Base-by-base conservation (phyloP, 2,113 vertebrate species). In the Saguinus imperator region DNA sequence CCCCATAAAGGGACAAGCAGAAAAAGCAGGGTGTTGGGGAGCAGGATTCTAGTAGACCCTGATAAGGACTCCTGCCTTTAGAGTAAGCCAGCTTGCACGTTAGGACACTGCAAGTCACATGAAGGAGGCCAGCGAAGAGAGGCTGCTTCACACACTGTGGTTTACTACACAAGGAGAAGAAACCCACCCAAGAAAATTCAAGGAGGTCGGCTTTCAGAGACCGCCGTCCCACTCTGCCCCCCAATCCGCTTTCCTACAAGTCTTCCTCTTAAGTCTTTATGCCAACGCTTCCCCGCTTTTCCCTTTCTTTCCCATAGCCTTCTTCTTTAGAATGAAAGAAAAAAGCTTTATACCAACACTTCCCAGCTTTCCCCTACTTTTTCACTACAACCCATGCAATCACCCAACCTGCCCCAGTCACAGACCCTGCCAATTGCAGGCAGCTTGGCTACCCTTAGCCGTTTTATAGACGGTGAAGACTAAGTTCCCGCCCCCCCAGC, bases 381-480 rank as follows among this genome's bases (percentile, higher is more conserved):
- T 29, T 8, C 2, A 5, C 6, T 1, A 18, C 27, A 48, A 17
- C 18, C 29, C 8, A 6, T 16, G 52, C 37, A 21, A 29, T 21
- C 0, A 32, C 4, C 0, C 7, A 3, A 0, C 7, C 25, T 10
- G 3, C 0, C 0, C 0, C 1, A 10, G 1, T 0, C 10, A 27
- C 18, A 29, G 11, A 10, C 3, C 0, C 17, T 0, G 1, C 0
- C 1, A 7, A 1, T 2, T 10, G 32, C 14, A 29, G 18, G 14
- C 3, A 4, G 9, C 23, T 1, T 1, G 23, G 1, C 58, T 21
- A 7, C 55, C 20, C 55, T 8, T 57, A 9, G 3, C 58, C 58
- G 0, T 52, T 89, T 94, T 97, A 95, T 94, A 94, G 8, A 3
- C 35, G 16, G 40, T 18, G 14, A 27, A 55, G 37, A 57, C 58